Evolutionary conservation across 2,113 vertebrate genomes (phyloP).

Genomic region (Cebidichthys violaceus): DNA sequence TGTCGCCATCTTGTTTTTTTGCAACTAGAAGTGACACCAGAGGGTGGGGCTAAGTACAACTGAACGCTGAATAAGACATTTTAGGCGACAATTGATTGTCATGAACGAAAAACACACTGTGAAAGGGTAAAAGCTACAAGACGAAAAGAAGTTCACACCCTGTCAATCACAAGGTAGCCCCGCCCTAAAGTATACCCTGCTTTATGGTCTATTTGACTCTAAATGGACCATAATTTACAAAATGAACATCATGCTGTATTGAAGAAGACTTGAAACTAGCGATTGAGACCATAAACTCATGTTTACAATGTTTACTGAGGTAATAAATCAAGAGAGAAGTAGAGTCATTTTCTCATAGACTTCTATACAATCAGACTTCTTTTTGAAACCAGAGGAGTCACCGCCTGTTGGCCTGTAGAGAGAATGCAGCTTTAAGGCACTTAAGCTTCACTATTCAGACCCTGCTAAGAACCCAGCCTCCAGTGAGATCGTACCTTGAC

Average conservation of each 20-base stretch:
- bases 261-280: background rate
- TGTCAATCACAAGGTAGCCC: background rate
- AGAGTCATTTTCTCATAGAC: background rate
- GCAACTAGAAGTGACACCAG: background rate
- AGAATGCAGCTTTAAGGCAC: background rate
- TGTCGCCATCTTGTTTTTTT: no score
- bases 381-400: background rate
- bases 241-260: background rate
- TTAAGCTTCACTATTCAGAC: background rate
- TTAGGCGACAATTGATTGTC: background rate
- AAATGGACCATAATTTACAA: background rate
- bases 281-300: background rate
- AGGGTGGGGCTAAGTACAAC: background rate
- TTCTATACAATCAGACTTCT: background rate
- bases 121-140: background rate
- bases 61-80: background rate
- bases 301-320: background rate
- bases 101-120: background rate
- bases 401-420: background rate
- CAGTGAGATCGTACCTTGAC: no score
- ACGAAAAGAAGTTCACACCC: background rate
- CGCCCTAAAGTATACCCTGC: background rate
- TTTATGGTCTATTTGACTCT: background rate
- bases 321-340: background rate
- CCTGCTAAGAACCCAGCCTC: background rate